These are phyloP conservation scores for Pollimyrus isidori DNA, from an alignment of 2,113 vertebrate genomes.

Conservation along the genomic window DNA sequence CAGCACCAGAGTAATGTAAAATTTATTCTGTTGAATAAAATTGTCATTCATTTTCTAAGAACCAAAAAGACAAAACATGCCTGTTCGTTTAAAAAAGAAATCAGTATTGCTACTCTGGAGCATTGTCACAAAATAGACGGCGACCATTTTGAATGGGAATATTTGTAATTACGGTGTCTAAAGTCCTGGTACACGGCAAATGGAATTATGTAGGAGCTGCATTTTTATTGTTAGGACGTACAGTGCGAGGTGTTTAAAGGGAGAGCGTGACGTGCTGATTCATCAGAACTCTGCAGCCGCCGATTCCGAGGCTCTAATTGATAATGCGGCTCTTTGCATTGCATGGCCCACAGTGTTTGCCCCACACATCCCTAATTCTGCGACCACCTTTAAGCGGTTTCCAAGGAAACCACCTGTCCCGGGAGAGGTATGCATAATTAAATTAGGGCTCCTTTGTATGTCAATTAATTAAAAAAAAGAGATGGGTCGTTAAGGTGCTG, in stretches of 20 bases:
- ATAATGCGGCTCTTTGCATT: conserved; percentile 3
- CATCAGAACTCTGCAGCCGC: conserved; percentile 11
- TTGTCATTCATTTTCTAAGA: background rate
- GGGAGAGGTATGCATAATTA: conserved; percentile 68
- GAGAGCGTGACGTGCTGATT: conserved; percentile 20
- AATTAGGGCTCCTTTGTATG: conserved; percentile 71
- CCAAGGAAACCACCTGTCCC: conserved; percentile 64
- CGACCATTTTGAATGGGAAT: conserved; percentile 1
- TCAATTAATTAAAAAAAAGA: conserved; percentile 69
- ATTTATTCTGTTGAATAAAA: background rate
- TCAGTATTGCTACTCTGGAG: background rate
- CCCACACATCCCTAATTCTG: conserved; percentile 31
- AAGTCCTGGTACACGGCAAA: background rate
- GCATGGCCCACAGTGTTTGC: conserved; percentile 1
- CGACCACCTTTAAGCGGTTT: conserved; percentile 65
- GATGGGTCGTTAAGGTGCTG: conserved; percentile 43
- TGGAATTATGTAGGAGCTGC: conserved; percentile 2
- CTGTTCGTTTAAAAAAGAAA: background rate
- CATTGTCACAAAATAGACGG: background rate
- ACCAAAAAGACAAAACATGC: background rate
- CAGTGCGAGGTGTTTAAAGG: background rate
- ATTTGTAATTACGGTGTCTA: conserved; percentile 12
- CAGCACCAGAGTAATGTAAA: background rate
- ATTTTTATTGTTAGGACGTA: conserved; percentile 14
- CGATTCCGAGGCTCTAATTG: background rate